Evolutionary conservation across 1,140 invertebrate genomes (phyloP).

Genomic region (Bradysia coprophila): DNA sequence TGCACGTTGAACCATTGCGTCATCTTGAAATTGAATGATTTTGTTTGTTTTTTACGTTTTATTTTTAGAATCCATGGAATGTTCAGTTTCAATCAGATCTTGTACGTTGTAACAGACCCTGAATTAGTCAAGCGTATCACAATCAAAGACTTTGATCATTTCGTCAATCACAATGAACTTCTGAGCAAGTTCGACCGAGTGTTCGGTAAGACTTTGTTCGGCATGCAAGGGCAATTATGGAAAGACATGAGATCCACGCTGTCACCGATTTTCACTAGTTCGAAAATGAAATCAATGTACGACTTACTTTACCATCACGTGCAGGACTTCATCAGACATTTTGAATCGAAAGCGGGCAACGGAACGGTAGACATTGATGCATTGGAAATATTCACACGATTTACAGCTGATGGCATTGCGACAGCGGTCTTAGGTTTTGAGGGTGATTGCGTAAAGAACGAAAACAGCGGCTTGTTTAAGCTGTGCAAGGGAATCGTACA

Average conservation of each 20-base stretch:
- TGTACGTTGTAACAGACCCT: slow-evolving; percentile 33
- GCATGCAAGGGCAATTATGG: slow-evolving; percentile 28
- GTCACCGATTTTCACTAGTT: slow-evolving; percentile 24
- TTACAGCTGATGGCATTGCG: slow-evolving; percentile 26
- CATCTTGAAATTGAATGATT: no score
- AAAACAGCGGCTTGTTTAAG: slow-evolving; percentile 27
- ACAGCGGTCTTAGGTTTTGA: slow-evolving; percentile 25
- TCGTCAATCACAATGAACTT: slow-evolving; percentile 8
- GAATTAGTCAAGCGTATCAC: slow-evolving; percentile 34
- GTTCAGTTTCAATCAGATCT: slow-evolving; percentile 28
- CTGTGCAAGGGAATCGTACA: slow-evolving; percentile 22
- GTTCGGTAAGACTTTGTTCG: slow-evolving; percentile 18
- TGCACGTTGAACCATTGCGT: no score
- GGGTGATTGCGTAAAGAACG: slow-evolving; percentile 21
- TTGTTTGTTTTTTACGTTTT: slow-evolving; percentile 23
- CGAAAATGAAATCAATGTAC: slow-evolving; percentile 2
- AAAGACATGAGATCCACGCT: slow-evolving; percentile 26
- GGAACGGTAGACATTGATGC: slow-evolving; percentile 7
- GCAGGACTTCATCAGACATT: neutral
- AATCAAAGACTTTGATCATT: slow-evolving; percentile 30
- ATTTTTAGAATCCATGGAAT: slow-evolving; percentile 30
- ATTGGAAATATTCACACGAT: slow-evolving; percentile 23
- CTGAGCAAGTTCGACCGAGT: neutral
- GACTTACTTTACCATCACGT: neutral
- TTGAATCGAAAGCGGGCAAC: neutral